A percentile compares a stretch with the other conserved stretches of the same genome.
These are phyloP conservation scores for Melieria crassipennis DNA, from an alignment of 2,888 invertebrate species.

Conservation along the genomic window DNA sequence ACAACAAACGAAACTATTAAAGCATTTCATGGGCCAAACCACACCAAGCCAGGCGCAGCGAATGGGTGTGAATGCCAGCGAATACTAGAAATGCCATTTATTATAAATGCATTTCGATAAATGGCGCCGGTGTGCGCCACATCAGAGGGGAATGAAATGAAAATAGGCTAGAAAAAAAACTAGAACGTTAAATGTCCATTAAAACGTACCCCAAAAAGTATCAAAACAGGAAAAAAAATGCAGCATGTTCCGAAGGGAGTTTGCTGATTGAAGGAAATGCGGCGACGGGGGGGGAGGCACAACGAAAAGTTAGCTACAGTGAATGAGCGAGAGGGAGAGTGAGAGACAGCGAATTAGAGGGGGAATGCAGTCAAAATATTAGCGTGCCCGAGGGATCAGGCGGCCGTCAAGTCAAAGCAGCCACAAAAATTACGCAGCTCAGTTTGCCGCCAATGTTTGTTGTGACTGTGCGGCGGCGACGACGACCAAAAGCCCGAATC, in stretches of 20 bases:
- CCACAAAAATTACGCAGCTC: not conserved
- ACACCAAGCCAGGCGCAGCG: slow-evolving; percentile 12
- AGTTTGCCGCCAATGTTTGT: too few relatives aligned
- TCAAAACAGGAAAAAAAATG: slow-evolving; percentile 12
- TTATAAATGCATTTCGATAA: slow-evolving; percentile 36
- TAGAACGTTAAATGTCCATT: too few relatives aligned
- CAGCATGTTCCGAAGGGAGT: not conserved
- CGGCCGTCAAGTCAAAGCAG: too few relatives aligned
- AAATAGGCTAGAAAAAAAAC: too few relatives aligned
- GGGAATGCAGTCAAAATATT: slow-evolving; percentile 13
- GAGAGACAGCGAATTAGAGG: not conserved
- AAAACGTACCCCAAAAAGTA: not conserved
- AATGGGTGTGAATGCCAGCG: slow-evolving; percentile 19
- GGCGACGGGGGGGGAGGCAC: not conserved
- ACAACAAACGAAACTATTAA: slow-evolving; percentile 29
- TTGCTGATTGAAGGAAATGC: not conserved
- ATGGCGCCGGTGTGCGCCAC: not conserved
- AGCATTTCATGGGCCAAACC: slow-evolving; percentile 11
- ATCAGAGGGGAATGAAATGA: not conserved
- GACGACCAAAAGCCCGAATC: too few relatives aligned
- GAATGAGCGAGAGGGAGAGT: not conserved
- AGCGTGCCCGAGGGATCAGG: slow-evolving; percentile 7
- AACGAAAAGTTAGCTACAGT: not conserved
- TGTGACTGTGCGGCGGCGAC: too few relatives aligned
- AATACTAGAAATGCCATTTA: slow-evolving; percentile 26